Conservation (phyloP, 2,113 vertebrate genomes). For the Mola mola region DNA sequence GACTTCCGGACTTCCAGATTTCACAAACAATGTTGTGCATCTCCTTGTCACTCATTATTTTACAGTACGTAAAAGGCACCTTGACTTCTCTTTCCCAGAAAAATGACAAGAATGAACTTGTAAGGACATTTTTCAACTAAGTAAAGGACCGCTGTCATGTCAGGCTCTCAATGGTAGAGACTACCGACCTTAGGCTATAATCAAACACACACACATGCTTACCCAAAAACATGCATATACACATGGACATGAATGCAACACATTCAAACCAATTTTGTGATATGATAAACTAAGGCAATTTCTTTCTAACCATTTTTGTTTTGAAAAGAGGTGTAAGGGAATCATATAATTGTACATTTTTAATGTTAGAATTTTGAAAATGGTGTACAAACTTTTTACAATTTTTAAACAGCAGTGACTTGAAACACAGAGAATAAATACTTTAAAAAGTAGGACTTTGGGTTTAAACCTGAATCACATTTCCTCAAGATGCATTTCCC, state of each 20-base stretch:
- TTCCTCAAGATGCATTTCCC: conserved; percentile 13
- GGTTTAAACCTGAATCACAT: conserved; percentile 19
- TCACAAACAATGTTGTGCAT: conserved; percentile 3
- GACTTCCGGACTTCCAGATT: too few species aligned
- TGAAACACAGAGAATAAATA: conserved; percentile 60
- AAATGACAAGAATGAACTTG: conserved; percentile 77
- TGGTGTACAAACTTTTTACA: conserved; percentile 32
- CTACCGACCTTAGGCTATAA: conserved; percentile 67
- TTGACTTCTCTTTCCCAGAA: conserved; percentile 45
- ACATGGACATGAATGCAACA: conserved; percentile 6
- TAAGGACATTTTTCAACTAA: conserved; percentile 63
- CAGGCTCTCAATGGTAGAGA: conserved; percentile 37
- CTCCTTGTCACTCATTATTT: conserved; percentile 24
- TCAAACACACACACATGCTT: conserved; percentile 44
- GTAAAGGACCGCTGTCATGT: conserved; percentile 72
- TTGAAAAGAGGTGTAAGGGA: background rate
- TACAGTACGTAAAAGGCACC: conserved; percentile 40
- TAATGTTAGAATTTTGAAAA: conserved; percentile 48
- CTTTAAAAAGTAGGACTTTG: conserved; percentile 8
- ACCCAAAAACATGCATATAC: conserved; percentile 5
- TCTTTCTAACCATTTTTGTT: background rate
- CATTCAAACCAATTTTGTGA: conserved; percentile 1
- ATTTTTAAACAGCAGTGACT: conserved; percentile 21
- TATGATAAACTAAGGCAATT: background rate
- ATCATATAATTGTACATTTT: conserved; percentile 18